A percentile compares a stretch with the other conserved stretches of the same genome.
These are phyloP conservation scores for Sinocyclocheilus grahami DNA, from an alignment of 2,113 vertebrate genomes.

Conservation along the genomic window DNA sequence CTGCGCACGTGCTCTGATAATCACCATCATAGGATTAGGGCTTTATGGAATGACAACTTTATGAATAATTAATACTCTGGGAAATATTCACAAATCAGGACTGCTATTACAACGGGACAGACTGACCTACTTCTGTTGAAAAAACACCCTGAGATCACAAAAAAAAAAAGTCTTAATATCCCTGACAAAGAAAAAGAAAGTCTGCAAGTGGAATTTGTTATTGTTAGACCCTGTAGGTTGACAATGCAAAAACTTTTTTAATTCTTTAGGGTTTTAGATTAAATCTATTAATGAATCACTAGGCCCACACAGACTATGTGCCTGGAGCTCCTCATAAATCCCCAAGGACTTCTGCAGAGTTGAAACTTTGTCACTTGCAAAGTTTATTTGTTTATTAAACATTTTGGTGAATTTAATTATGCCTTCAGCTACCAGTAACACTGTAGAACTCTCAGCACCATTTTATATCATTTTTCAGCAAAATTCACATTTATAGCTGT, in stretches of 20 bases:
- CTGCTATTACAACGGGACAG: constrained; percentile 13
- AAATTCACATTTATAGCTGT: background rate
- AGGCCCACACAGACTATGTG: constrained; percentile 7
- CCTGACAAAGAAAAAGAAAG: constrained; percentile 29
- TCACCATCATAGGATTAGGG: constrained; percentile 34
- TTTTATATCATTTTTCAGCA: background rate
- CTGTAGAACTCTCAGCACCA: background rate
- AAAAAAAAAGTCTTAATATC: background rate
- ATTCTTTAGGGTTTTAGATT: background rate
- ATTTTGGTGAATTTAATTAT: background rate
- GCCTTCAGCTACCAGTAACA: background rate
- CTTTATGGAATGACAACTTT: constrained; percentile 5
- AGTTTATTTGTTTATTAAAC: constrained; percentile 20
- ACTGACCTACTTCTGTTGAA: constrained; percentile 49
- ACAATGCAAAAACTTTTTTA: background rate
- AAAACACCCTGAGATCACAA: constrained; percentile 17
- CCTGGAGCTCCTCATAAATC: background rate
- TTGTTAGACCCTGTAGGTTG: background rate
- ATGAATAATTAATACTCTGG: constrained; percentile 53
- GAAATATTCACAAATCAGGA: constrained; percentile 33
- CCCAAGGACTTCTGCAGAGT: background rate
- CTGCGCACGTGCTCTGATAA: constrained; percentile 38
- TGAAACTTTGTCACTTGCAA: background rate
- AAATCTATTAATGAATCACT: constrained; percentile 18
- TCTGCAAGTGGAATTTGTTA: background rate